Evolutionary conservation across 1,140 invertebrate genomes (phyloP).

Genomic region (Panagrolaimus sp.): DNA sequence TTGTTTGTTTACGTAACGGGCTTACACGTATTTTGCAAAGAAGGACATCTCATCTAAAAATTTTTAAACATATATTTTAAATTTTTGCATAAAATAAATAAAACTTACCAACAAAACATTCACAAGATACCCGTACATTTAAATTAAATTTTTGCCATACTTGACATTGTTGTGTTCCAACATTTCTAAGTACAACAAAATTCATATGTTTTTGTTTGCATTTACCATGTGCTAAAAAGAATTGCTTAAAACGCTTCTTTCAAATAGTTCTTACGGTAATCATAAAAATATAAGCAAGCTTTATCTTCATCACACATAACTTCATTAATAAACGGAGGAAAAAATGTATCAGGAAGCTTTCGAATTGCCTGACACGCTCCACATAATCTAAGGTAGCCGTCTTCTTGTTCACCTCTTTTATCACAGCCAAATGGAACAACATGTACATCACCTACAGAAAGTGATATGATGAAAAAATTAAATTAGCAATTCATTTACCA

Average conservation of each 20-base stretch:
- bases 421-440: slow-evolving; percentile 58
- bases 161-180: slow-evolving; percentile 55
- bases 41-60: slow-evolving; percentile 58
- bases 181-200: slow-evolving; percentile 55
- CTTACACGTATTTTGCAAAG: slow-evolving; percentile 57
- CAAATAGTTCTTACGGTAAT: slow-evolving; percentile 48
- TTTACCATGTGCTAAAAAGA: slow-evolving; percentile 58
- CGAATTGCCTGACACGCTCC: slow-evolving; percentile 57
- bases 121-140: slow-evolving; percentile 57
- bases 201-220: slow-evolving; percentile 59
- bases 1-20: too few species aligned
- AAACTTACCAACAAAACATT: slow-evolving; percentile 55
- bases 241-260: not conserved
- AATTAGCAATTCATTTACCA: slow-evolving; percentile 26
- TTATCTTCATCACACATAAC: slow-evolving; percentile 58
- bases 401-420: slow-evolving; percentile 55
- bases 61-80: not conserved
- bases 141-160: slow-evolving; percentile 58
- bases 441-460: slow-evolving; percentile 52
- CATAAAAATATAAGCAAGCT: slow-evolving; percentile 57
- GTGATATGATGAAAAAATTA: too few species aligned
- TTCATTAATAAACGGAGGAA: slow-evolving; percentile 58
- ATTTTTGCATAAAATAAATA: slow-evolving; percentile 10
- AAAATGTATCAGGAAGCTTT: slow-evolving; percentile 55
- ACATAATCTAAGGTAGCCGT: slow-evolving; percentile 54